These are phyloP conservation scores for Drosophila cognata DNA, from an alignment of 2,888 invertebrate genomes.

Conservation along the genomic window DNA sequence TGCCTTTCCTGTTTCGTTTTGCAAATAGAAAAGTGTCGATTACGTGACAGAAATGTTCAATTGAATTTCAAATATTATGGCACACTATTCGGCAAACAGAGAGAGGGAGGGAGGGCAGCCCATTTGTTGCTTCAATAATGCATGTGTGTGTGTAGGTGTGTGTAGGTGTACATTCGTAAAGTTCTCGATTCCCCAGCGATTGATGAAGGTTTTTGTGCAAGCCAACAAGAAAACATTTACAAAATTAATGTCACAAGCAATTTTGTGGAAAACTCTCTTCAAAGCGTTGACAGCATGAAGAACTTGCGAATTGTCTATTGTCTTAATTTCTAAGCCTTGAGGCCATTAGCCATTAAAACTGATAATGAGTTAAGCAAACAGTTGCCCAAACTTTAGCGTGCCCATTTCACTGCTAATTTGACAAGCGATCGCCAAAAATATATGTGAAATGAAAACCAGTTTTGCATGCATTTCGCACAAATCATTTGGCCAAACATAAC, in stretches of 20 bases:
- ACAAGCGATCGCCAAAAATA: constrained; percentile 31
- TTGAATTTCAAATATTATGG: constrained; percentile 74
- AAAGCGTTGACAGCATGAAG: constrained; percentile 19
- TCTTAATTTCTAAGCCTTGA: constrained; percentile 13
- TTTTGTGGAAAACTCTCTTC: constrained; percentile 35
- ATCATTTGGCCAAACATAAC: constrained; percentile 54
- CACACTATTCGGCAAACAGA: constrained; percentile 43
- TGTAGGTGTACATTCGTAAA: constrained; percentile 10
- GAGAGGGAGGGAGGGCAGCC: constrained; percentile 10
- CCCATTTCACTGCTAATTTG: constrained; percentile 51
- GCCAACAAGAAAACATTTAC: constrained; percentile 49
- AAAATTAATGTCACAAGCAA: constrained; percentile 69
- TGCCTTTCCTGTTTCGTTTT: constrained; percentile 59
- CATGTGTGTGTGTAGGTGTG: constrained; percentile 34
- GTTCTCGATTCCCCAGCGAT: constrained; percentile 58
- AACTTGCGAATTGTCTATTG: not conserved
- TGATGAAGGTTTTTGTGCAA: constrained; percentile 58
- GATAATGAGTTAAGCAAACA: constrained; percentile 48
- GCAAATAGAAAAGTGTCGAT: constrained; percentile 71
- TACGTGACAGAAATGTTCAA: constrained; percentile 81
- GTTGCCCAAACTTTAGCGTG: constrained; percentile 46
- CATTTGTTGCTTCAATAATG: constrained; percentile 79
- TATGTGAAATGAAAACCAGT: constrained; percentile 13
- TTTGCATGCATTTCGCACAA: constrained; percentile 39
- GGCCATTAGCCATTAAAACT: constrained; percentile 28